A percentile compares a stretch with the other conserved stretches of the same genome.
These are phyloP conservation scores for Palythoa caribaeorum DNA, from an alignment of 92 coral and sea anemone species.

Conservation along the genomic window DNA sequence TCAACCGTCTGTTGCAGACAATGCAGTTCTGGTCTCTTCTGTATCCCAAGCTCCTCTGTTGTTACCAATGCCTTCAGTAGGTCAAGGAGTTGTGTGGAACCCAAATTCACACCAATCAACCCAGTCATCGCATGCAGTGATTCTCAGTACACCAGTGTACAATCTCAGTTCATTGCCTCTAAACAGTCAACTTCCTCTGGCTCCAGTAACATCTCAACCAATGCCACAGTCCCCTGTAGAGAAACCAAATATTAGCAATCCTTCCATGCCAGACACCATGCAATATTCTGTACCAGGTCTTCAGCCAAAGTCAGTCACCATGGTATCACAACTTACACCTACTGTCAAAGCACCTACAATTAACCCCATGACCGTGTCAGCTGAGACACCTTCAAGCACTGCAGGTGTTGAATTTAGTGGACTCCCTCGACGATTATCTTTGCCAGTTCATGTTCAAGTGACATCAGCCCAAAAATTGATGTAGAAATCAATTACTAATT, in stretches of 20 bases:
- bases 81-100: slow-evolving; percentile 22
- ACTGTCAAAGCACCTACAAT: slow-evolving; percentile 4
- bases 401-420: slow-evolving; percentile 45
- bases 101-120: slow-evolving; percentile 11
- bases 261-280: background rate
- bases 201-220: slow-evolving; percentile 4
- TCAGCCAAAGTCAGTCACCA: slow-evolving; percentile 25
- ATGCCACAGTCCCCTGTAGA: background rate
- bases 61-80: slow-evolving; percentile 17
- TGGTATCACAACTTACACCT: slow-evolving; percentile 44
- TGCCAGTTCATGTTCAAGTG: slow-evolving; percentile 54
- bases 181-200: background rate
- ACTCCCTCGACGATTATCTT: slow-evolving; percentile 64
- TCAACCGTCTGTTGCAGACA: background rate
- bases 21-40: slow-evolving; percentile 12
- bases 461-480: slow-evolving; percentile 18
- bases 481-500: background rate
- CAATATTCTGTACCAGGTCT: slow-evolving; percentile 12
- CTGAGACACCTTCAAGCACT: slow-evolving; percentile 57
- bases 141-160: slow-evolving; percentile 39
- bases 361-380: slow-evolving; percentile 41
- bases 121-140: slow-evolving; percentile 1
- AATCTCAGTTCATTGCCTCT: slow-evolving; percentile 6
- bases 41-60: slow-evolving; percentile 30
- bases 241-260: background rate